Percentiles rank a stretch among this genome's conserved stretches.
These are phyloP conservation scores for Phocoena sinus DNA, from an alignment of 2,113 vertebrate genomes.

Conservation along the genomic window DNA sequence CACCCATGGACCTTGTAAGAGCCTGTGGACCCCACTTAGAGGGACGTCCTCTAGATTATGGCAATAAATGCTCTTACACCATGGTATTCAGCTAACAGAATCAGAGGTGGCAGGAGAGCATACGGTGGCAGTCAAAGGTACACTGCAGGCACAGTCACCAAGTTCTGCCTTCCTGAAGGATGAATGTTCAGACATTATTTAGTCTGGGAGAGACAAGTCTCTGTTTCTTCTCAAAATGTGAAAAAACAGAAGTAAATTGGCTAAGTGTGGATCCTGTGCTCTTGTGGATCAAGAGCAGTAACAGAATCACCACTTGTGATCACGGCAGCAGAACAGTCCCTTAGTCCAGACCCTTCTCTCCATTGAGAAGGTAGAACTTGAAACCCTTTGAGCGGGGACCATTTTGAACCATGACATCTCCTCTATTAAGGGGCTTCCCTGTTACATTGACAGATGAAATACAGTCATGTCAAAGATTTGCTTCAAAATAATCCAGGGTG, in stretches of 20 bases:
- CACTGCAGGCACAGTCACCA: not conserved
- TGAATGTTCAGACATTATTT: not conserved
- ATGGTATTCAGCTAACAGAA: not conserved
- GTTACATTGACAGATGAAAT: not conserved
- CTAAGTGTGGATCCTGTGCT: not conserved
- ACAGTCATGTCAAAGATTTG: not conserved
- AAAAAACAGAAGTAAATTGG: not conserved
- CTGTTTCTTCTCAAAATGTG: not conserved
- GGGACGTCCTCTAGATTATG: not conserved
- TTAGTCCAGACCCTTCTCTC: not conserved
- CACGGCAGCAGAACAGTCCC: not conserved
- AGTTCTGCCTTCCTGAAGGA: not conserved
- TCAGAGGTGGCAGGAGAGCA: not conserved
- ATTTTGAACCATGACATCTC: not conserved
- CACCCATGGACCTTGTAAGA: not conserved
- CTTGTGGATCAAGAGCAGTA: not conserved
- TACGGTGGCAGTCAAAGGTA: not conserved
- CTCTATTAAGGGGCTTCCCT: not conserved
- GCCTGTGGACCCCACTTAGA: not conserved
- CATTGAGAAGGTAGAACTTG: not conserved
- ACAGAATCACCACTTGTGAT: not conserved
- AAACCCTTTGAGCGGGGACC: not conserved
- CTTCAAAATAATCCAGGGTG: not conserved
- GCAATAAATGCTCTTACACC: not conserved
- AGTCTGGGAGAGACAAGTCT: not conserved